Evolutionary conservation across 2,888 invertebrate species (phyloP), one percentile per base, ranked within the genome.

Genomic region (Lycia hirtaria): DNA sequence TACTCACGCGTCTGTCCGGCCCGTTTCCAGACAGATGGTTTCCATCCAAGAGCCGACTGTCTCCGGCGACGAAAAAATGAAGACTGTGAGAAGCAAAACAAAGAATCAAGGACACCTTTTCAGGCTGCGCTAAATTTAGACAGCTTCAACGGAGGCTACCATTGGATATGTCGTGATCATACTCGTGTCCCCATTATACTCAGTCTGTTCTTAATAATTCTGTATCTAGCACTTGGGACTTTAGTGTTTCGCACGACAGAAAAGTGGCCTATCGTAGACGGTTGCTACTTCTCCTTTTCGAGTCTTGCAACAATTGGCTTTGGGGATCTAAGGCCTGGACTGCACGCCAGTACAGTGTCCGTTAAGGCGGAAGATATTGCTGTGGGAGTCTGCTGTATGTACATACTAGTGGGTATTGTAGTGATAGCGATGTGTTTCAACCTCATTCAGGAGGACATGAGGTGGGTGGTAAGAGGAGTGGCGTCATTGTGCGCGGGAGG

Each of bases 171-270:
- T 72, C 79, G 93, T 30, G 93, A 93, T 70, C 93, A 93, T 67
- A 94, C 96, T 49, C 93, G 96, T 66, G 98, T 99, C 58, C 99
- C 99, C 43, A 95, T 98, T 57, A 94, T 95, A 50, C 93, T 99
- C 47, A 98, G 98, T 78, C 90, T 98, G 60, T 90, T 97, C 67
- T 95, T 98, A 37, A 95, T 99, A 73, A 93, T 97, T 43, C 93
- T 95, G 67, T 99, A 99, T 86, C 94, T 99, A 73, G 95, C 96
- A 56, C 95, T 97, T 28, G 99, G 99, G 10, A 97, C 98, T 0
- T 92, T 97, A 58, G 93, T 99, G 65, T 99, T 99, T 85, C 96
- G 96, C 60, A 93, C 96, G 50, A 96, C 98, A 79, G 99, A 99
- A 83, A 94, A 95, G 68, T 99, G 99, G 99, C 95, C 95, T 59